These are phyloP conservation scores for Phortica magna DNA, from an alignment of 2,888 invertebrate genomes.

Conservation along the genomic window DNA sequence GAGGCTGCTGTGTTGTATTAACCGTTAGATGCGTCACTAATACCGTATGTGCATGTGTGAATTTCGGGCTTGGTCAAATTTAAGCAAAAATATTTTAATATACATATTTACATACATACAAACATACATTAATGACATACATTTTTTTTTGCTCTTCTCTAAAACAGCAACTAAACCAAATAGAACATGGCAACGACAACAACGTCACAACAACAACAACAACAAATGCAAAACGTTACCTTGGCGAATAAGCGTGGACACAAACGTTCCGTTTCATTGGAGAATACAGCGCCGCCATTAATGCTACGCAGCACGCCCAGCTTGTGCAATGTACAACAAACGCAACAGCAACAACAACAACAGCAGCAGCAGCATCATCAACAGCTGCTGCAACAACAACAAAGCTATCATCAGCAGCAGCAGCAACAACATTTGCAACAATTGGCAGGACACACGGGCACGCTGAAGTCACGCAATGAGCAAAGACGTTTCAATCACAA, in stretches of 20 bases:
- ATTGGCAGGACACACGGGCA: constrained; percentile 67
- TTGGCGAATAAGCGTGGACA: constrained; percentile 72
- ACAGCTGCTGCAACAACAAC: constrained; percentile 54
- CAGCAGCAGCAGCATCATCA: constrained; percentile 48
- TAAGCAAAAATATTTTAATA: not conserved
- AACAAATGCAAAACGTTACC: constrained; percentile 34
- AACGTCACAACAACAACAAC: constrained; percentile 8
- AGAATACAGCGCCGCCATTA: constrained; percentile 67
- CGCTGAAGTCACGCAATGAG: constrained; percentile 76
- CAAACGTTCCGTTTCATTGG: constrained; percentile 76
- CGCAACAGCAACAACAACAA: constrained; percentile 49
- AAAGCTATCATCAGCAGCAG: constrained; percentile 50
- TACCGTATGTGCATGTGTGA: not conserved
- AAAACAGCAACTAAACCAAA: constrained; percentile 16
- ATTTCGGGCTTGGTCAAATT: not conserved
- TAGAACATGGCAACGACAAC: constrained; percentile 19
- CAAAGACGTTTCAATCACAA: constrained; percentile 76
- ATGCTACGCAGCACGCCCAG: constrained; percentile 66
- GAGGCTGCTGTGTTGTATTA: not conserved
- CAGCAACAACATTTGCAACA: not conserved
- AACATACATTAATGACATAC: too few relatives aligned
- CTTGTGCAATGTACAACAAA: constrained; percentile 59
- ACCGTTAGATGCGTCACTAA: constrained; percentile 3
- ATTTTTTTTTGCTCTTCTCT: not conserved
- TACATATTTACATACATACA: not conserved